Base-by-base conservation (phyloP, 2,113 vertebrate genomes). In the Cyrtonyx montezumae region DNA sequence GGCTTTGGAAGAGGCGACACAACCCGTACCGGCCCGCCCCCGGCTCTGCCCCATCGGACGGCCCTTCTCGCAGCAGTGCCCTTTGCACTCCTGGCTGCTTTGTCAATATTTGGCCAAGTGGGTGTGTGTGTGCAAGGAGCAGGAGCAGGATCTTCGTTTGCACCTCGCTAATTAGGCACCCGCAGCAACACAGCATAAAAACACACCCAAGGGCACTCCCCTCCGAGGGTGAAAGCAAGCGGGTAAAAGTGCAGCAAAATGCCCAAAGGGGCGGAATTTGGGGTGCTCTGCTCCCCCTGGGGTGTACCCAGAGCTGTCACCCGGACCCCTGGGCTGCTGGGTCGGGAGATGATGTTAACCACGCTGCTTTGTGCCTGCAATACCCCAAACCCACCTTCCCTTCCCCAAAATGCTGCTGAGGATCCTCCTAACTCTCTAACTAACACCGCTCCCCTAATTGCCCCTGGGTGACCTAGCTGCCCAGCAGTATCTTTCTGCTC, bases 331-430 rank as follows among this genome's bases (percentile, higher is more conserved):
- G 45, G 22, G 49, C 23, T 51, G 49, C 13, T 12, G 48, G 48
- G 23, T 14, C 23, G 48, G 48, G 49, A 13, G 48, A 8, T 51
- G 49, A 25, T 12, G 49, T 26, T 51, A 51, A 51, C 28, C 51
- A 3, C 7, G 28, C 14, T 2, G 2, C 48, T 7, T 21, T 1
- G 2, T 32, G 53, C 28, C n/a, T 1, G 0, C 40, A 25, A 22
- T 5, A 1, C 36, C 1, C 34, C 46, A 48, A 66, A 61, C 73
- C 8, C 48, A 66, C 13, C 42, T 7, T 2, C 42, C 65, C 32
- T 51, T n/a, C 3, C 53, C 53, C 25, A 2, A 55, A 77, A 7
- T 12, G 8, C 40, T 26, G 15, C 11, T 49, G 13, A 1, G 1
- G 15, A 36, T 11, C 13, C 6, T 83, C 36, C 26, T 14, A 32